Evolutionary conservation across 2,113 vertebrate species (phyloP).

Genomic region (Indicator indicator): DNA sequence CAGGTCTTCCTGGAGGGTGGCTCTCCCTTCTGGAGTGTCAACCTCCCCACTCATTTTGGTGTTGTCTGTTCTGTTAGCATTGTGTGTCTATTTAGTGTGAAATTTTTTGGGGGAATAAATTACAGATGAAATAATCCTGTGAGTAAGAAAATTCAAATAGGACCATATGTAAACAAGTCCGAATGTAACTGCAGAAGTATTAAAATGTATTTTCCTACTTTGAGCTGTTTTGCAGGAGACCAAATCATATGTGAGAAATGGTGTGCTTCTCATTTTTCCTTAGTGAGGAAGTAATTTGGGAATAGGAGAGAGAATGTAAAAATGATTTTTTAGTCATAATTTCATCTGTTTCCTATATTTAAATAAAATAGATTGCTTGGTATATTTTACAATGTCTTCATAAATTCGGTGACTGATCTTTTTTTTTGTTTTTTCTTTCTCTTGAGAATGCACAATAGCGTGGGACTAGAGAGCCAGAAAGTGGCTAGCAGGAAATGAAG

Average conservation of each 20-base stretch:
- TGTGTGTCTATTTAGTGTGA: not conserved
- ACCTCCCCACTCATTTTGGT: too few species aligned
- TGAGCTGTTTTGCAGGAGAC: not conserved
- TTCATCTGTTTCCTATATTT: not conserved
- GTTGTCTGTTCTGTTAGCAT: not conserved
- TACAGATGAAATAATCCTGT: not conserved
- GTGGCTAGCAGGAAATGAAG: not conserved
- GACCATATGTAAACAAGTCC: not conserved
- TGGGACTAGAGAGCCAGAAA: not conserved
- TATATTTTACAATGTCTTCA: not conserved
- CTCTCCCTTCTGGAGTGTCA: too few species aligned
- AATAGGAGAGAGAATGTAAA: not conserved
- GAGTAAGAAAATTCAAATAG: not conserved
- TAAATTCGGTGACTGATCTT: not conserved
- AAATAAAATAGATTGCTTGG: not conserved
- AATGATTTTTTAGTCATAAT: not conserved
- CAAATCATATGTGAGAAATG: not conserved
- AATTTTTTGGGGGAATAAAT: not conserved
- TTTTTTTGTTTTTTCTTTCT: not conserved
- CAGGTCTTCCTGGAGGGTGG: too few species aligned
- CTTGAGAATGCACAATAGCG: fast-evolving
- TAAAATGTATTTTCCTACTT: not conserved
- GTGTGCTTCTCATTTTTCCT: not conserved
- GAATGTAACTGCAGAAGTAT: not conserved
- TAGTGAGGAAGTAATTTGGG: not conserved